Percentiles rank a stretch among this genome's conserved stretches.
phyloP scores from a whole-genome alignment of 2,888 invertebrate genomes.

The Eupithecia dodoneata region DNA sequence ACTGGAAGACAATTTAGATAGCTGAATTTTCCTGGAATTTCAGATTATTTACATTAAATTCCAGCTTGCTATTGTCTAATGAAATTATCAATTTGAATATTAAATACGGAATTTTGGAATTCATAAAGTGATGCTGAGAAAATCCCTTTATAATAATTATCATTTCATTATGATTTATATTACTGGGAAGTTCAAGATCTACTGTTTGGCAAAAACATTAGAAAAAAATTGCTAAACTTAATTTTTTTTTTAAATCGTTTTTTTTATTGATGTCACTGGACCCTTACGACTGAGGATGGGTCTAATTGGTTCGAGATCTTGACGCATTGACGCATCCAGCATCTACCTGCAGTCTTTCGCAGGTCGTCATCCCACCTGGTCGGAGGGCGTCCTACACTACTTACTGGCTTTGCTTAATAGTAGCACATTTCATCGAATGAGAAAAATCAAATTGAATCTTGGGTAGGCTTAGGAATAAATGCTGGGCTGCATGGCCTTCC shows the following conservation, averaged over 20 bases:
- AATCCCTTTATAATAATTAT: background rate
- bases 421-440: background rate
- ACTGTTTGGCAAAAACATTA: background rate
- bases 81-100: background rate
- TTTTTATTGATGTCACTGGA: too few species aligned
- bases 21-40: background rate
- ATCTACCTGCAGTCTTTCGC: too few species aligned
- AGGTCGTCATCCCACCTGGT: too few species aligned
- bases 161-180: background rate
- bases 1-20: too few species aligned
- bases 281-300: too few species aligned
- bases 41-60: background rate
- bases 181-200: background rate
- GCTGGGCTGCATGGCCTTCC: constrained; percentile 17
- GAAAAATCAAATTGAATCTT: background rate
- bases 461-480: constrained; percentile 1
- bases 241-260: too few species aligned
- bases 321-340: too few species aligned
- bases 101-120: background rate
- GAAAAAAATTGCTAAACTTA: background rate
- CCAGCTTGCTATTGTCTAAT: background rate
- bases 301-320: too few species aligned
- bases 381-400: too few species aligned
- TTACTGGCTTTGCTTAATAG: background rate
- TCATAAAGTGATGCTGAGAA: background rate